A percentile compares a stretch with the other conserved stretches of the same genome.
phyloP scores from a whole-genome alignment of 2,888 invertebrate genomes.

The Clistopyga incitator region DNA sequence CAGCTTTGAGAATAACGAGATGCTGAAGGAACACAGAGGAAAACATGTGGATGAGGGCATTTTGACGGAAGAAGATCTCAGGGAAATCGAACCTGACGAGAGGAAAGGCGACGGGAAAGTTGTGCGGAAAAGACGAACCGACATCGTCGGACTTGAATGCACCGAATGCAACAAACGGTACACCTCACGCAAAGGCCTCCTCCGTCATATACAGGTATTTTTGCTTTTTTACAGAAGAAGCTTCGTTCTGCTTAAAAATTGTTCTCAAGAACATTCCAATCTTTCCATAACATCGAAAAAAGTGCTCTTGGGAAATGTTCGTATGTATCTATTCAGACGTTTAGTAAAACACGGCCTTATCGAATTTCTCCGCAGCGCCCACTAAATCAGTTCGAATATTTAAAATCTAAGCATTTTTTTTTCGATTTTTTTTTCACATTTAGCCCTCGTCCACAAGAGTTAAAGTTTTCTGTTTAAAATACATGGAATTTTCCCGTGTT shows the following conservation, averaged over 20 bases:
- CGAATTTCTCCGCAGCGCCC: no score
- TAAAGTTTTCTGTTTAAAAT: no score
- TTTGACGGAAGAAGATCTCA: conserved; percentile 81
- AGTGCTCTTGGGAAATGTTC: no score
- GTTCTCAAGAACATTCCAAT: no score
- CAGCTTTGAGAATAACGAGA: conserved; percentile 82
- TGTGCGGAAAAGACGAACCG: conserved; percentile 80
- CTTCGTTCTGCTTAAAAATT: background rate
- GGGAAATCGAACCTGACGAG: conserved; percentile 81
- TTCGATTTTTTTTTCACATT: no score
- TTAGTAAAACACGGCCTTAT: no score
- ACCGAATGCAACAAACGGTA: conserved; percentile 83
- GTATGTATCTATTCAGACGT: no score
- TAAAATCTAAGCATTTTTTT: no score
- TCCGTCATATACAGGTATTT: conserved; percentile 80
- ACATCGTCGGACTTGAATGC: conserved; percentile 82
- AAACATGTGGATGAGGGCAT: conserved; percentile 83
- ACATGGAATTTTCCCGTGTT: no score
- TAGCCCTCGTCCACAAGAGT: no score
- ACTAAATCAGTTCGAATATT: no score
- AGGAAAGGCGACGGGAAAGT: conserved; percentile 77
- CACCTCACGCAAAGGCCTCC: conserved; percentile 81
- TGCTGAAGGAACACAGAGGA: conserved; percentile 79
- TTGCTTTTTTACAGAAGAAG: background rate
- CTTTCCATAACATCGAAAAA: no score